Percentiles rank a stretch among this genome's conserved stretches.
phyloP scores from a whole-genome alignment of 2,113 vertebrate species.

The Atherinomorus stipes region DNA sequence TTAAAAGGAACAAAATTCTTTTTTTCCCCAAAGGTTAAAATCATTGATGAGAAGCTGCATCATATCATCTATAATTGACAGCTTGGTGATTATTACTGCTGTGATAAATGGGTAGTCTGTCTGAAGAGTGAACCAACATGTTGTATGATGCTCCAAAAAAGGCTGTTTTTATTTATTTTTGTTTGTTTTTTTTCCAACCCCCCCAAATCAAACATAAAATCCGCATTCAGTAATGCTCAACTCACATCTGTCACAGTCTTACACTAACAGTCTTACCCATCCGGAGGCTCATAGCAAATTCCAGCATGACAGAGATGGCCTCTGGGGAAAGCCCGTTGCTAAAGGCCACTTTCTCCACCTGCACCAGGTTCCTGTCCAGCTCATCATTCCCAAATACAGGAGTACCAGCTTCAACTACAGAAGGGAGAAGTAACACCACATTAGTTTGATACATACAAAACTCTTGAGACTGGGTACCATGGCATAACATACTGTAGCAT shows the following conservation, averaged over 20 bases:
- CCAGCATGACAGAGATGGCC: conserved; percentile 85
- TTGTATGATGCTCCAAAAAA: no score
- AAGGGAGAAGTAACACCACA: not conserved
- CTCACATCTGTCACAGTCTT: not conserved
- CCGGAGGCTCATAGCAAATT: conserved; percentile 87
- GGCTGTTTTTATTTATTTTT: no score
- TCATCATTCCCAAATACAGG: conserved; percentile 70
- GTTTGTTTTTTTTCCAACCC: no score
- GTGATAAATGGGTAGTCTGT: no score
- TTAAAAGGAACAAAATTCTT: no score
- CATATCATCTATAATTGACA: no score
- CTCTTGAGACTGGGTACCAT: not conserved
- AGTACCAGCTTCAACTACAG: conserved; percentile 79
- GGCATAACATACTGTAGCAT: conserved; percentile 10
- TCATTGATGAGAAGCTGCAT: no score
- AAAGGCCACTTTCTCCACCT: conserved; percentile 86
- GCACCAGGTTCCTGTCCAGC: conserved; percentile 83
- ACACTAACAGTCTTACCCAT: conserved; percentile 87
- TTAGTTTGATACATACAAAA: not conserved
- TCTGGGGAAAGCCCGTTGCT: conserved; percentile 87
- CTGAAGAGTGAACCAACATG: no score
- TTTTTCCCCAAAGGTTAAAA: no score
- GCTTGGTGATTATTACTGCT: no score
- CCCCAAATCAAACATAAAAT: not conserved
- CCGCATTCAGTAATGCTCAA: not conserved